Percentiles rank a stretch among this genome's conserved stretches.
Conservation (phyloP, 2,888 invertebrate species). For the Drosophila prolongata region DNA sequence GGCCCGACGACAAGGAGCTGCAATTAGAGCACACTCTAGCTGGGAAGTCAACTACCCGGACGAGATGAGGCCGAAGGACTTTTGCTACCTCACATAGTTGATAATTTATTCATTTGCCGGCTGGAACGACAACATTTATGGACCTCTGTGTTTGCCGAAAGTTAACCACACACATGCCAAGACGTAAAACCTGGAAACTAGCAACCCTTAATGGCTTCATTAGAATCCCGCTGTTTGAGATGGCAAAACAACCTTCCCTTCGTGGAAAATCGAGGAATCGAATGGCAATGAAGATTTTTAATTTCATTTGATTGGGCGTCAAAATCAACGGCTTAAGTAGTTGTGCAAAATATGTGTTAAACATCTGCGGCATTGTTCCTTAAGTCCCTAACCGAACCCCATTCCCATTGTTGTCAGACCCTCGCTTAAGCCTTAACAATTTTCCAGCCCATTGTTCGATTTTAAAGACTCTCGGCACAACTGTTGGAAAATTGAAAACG, state of each 20-base stretch:
- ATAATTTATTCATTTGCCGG: conserved; percentile 76
- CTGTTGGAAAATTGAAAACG: conserved; percentile 58
- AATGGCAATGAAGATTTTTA: conserved; percentile 51
- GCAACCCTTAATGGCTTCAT: conserved; percentile 77
- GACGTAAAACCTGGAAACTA: conserved; percentile 32
- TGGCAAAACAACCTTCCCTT: conserved; percentile 12
- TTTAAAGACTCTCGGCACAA: conserved; percentile 63
- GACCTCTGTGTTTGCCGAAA: conserved; percentile 61
- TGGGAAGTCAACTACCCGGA: conserved; percentile 32
- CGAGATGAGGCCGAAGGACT: conserved; percentile 35
- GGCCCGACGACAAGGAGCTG: conserved; percentile 74
- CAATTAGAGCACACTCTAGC: conserved; percentile 58
- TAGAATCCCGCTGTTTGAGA: conserved; percentile 33
- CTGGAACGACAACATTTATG: conserved; percentile 56
- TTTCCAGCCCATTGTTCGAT: conserved; percentile 57
- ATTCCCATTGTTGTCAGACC: conserved; percentile 30
- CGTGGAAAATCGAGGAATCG: neutral
- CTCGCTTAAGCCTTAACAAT: conserved; percentile 24
- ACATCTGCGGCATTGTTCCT: conserved; percentile 62
- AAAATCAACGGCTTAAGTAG: conserved; percentile 71
- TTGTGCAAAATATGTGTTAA: conserved; percentile 59
- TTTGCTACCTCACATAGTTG: conserved; percentile 64
- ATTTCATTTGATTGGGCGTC: conserved; percentile 66
- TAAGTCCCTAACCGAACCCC: conserved; percentile 8
- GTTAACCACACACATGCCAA: conserved; percentile 60